A percentile compares a stretch with the other conserved stretches of the same genome.
Evolutionary conservation across 2,888 invertebrate species (phyloP).

Genomic region (Bombylius discolor): DNA sequence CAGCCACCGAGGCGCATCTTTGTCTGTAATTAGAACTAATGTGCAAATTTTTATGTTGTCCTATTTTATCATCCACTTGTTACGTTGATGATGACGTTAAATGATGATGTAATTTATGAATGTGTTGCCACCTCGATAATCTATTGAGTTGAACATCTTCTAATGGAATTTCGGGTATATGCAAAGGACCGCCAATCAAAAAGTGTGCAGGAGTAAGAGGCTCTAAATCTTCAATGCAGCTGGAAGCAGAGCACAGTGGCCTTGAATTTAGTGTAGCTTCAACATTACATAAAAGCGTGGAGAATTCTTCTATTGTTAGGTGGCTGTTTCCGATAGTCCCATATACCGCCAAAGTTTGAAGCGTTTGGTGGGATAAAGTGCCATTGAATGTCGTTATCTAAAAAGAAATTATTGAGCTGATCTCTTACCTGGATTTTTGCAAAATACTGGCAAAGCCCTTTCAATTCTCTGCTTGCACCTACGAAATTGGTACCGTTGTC

Average conservation of each 20-base stretch:
- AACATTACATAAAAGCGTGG: slow-evolving; percentile 18
- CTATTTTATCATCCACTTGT: slow-evolving; percentile 15
- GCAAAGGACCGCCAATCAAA: neutral
- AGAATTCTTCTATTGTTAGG: slow-evolving; percentile 21
- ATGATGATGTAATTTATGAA: slow-evolving; percentile 15
- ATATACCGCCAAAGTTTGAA: slow-evolving; percentile 22
- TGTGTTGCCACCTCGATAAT: slow-evolving; percentile 17
- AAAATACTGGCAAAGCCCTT: neutral
- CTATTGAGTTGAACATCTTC: slow-evolving; percentile 7
- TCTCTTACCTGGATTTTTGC: neutral
- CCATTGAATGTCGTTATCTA: slow-evolving; percentile 1
- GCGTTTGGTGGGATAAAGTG: slow-evolving; percentile 21
- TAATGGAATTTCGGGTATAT: slow-evolving; percentile 16
- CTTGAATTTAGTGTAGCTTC: slow-evolving; percentile 19
- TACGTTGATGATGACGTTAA: slow-evolving; percentile 16
- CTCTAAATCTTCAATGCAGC: neutral
- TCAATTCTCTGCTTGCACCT: neutral
- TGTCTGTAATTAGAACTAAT: slow-evolving; percentile 19
- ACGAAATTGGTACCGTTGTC: neutral
- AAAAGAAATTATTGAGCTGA: neutral
- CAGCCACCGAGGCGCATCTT: slow-evolving; percentile 14
- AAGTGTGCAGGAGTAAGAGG: slow-evolving; percentile 4
- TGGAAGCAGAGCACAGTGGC: slow-evolving; percentile 4
- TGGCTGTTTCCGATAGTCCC: slow-evolving; percentile 14
- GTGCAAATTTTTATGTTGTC: slow-evolving; percentile 9